phyloP scores from a whole-genome alignment of 2,113 vertebrate species.

The Mormyrus iriodes region DNA sequence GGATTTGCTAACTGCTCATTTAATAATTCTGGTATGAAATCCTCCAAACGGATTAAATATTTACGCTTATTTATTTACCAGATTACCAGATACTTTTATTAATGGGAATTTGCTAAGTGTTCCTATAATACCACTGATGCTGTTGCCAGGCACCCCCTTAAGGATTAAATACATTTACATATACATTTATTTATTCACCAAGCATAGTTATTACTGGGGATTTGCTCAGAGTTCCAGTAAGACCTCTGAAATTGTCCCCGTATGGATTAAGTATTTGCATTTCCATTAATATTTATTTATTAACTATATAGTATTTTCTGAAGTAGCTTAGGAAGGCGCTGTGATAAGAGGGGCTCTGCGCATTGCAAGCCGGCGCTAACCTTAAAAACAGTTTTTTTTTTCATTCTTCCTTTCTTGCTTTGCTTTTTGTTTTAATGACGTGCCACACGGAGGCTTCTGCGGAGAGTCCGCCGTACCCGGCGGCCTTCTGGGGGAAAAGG shows the following conservation, averaged over 20 bases:
- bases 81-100: constrained; percentile 12
- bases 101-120: constrained; percentile 2
- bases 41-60: constrained; percentile 18
- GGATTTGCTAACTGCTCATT: constrained; percentile 13
- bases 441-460: neutral
- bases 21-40: neutral
- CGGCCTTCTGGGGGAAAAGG: neutral
- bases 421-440: neutral
- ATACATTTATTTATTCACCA: constrained; percentile 5
- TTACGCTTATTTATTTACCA: constrained; percentile 17
- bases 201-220: neutral
- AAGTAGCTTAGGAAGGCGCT: neutral
- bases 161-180: constrained; percentile 16
- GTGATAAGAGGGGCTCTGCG: neutral
- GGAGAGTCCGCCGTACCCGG: neutral
- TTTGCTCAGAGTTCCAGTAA: neutral
- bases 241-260: neutral
- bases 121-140: neutral
- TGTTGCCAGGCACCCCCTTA: neutral
- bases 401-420: neutral
- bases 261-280: constrained; percentile 19
- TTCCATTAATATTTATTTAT: constrained; percentile 8
- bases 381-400: neutral
- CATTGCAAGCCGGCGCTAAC: neutral
- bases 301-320: neutral